Percentiles rank a stretch among this genome's conserved stretches.
Evolutionary conservation across 2,797 vertebrate genomes (phyloP).

Genomic region (Fistularia tabacaria): DNA sequence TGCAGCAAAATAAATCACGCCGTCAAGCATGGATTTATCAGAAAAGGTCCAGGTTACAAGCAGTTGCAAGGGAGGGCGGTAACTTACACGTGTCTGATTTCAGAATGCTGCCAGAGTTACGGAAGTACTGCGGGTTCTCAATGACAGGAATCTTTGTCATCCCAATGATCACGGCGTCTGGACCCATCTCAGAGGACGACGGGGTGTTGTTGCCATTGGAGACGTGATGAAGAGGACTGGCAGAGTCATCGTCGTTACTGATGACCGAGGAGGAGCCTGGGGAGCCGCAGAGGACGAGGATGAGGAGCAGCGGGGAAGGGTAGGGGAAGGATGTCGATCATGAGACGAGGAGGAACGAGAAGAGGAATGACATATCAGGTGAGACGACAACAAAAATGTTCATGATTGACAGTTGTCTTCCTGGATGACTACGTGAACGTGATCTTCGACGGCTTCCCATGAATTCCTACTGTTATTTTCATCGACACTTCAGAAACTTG

Average conservation of each 20-base stretch:
- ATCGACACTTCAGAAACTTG: too few relatives aligned
- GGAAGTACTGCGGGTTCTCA: slow-evolving; percentile 99
- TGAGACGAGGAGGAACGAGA: slow-evolving; percentile 22
- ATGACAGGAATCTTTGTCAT: slow-evolving; percentile 99
- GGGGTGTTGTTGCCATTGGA: slow-evolving; percentile 99
- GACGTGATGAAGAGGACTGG: slow-evolving; percentile 98
- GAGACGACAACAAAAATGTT: neutral
- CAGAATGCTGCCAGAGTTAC: slow-evolving; percentile 91
- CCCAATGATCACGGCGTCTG: slow-evolving; percentile 96
- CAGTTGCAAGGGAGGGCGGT: slow-evolving; percentile 27
- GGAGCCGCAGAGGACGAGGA: slow-evolving; percentile 31
- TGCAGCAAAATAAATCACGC: slow-evolving; percentile 44
- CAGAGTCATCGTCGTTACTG: slow-evolving; percentile 97
- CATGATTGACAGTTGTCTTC: too few relatives aligned
- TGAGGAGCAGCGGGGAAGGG: slow-evolving; percentile 1
- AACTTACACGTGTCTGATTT: slow-evolving; percentile 98
- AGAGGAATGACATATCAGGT: slow-evolving; percentile 11
- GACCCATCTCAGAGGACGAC: slow-evolving; percentile 96
- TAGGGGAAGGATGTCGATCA: neutral
- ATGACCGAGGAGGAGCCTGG: slow-evolving; percentile 97
- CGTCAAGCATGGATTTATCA: slow-evolving; percentile 63
- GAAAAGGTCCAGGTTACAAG: slow-evolving; percentile 55
- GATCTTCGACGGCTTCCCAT: too few relatives aligned
- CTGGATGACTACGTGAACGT: too few relatives aligned
- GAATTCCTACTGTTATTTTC: too few relatives aligned